Percentiles rank a stretch among this genome's conserved stretches.
These are phyloP conservation scores for Polyploca ridens DNA, from an alignment of 2,888 invertebrate genomes.

Conservation along the genomic window DNA sequence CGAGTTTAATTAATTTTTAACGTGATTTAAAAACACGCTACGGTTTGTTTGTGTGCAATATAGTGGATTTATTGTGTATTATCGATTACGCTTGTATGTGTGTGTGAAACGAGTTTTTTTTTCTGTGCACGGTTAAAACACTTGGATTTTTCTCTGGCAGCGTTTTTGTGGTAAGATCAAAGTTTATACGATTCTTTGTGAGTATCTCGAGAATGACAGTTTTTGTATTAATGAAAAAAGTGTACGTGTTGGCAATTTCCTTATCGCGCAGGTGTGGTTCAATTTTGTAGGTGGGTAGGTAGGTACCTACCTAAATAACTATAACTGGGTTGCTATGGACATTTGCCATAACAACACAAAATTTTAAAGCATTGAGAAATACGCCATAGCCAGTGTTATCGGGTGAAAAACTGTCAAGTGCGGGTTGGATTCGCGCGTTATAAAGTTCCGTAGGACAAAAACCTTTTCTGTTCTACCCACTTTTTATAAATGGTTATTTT, in stretches of 20 bases:
- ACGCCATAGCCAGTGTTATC: background rate
- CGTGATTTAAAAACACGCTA: conserved; percentile 56
- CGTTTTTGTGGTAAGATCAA: conserved; percentile 72
- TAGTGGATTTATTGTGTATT: conserved; percentile 53
- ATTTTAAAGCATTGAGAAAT: background rate
- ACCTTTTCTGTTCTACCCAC: background rate
- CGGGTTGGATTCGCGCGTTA: too few species aligned
- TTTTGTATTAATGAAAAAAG: conserved; percentile 1
- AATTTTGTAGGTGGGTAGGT: background rate
- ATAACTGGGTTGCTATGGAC: background rate
- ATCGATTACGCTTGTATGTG: conserved; percentile 53
- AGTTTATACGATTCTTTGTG: conserved; percentile 28
- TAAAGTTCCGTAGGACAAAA: background rate
- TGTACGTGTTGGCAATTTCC: conserved; percentile 4
- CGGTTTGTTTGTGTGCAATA: conserved; percentile 48
- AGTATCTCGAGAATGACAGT: background rate
- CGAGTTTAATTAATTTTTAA: conserved; percentile 27
- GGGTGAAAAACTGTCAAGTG: background rate
- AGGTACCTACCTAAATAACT: background rate
- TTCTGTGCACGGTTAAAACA: conserved; percentile 55
- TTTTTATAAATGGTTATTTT: background rate
- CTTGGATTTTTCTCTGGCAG: conserved; percentile 67
- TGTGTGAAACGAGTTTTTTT: conserved; percentile 64
- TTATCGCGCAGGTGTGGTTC: conserved; percentile 11
- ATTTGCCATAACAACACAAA: background rate